Evolutionary conservation across 35 echinoderm and acorn worm genomes (phyloP), one percentile per base, ranked within the genome.

Genomic region (Patiria miniata): DNA sequence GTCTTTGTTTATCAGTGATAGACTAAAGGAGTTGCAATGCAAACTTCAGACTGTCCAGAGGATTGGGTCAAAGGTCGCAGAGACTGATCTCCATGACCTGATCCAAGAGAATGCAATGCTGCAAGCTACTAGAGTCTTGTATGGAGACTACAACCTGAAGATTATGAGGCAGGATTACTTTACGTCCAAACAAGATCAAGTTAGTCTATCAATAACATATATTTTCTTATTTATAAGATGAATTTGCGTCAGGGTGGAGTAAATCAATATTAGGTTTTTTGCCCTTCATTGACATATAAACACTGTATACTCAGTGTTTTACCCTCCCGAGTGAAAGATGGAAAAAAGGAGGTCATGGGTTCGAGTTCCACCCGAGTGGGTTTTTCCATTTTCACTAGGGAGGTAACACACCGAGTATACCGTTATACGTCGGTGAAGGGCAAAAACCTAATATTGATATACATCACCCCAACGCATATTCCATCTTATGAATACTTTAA

Each of bases 141-240:
- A 87, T 80, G 95, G 95, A 14, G 95, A 97, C 54, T 97, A 94
- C 56, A 91, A 97, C 40, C 80, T 97, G 1, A 93, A 97, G 79
- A 89, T 97, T 26, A 77, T 89, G 39, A 93, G 95, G 32, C 95
- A 97, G 37, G 92, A 97, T 37, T 97, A 97, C 68, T 97, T 97
- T 51, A 97, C 92, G 2, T 97, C 89, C 5, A 93, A 97, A 73
- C 95, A 97, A 77, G 91, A 97, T 40, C 78, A 90, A 81, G 95
- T 97, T 56, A 81, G 58, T 79, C 59, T 39, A 26, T 36, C 5
- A 42, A 26, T 78, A 7, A 28, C 5, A 6, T 36, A 69, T 23
- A 36, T 7, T 7, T 69, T 4, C 3, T 7, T 69, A 3, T 69
- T 36, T 36, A 6, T 28, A 3, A 6, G 5, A 28, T 23, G 17